Conservation (phyloP, 1,140 invertebrate genomes). For the Drosophila kohkoa region DNA sequence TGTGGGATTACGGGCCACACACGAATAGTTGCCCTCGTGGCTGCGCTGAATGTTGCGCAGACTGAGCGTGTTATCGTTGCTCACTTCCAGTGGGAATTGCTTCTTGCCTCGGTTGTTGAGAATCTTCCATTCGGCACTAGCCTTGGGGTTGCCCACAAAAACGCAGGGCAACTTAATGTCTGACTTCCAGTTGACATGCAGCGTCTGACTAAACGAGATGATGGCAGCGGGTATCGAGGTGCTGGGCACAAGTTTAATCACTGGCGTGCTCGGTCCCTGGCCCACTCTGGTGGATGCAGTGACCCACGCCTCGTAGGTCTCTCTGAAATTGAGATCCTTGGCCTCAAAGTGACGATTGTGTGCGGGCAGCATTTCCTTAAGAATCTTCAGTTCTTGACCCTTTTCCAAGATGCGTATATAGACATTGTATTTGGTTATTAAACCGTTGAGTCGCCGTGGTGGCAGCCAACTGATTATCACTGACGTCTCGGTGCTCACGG, state of each 20-base stretch:
- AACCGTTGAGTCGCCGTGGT: constrained; percentile 90
- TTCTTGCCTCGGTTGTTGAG: constrained; percentile 65
- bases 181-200: constrained; percentile 86
- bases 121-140: constrained; percentile 86
- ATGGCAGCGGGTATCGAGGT: constrained; percentile 87
- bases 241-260: constrained; percentile 86
- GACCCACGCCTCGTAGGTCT: constrained; percentile 89
- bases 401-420: constrained; percentile 88
- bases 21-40: constrained; percentile 89
- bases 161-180: constrained; percentile 87
- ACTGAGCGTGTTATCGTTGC: constrained; percentile 87
- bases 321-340: constrained; percentile 86
- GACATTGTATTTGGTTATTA: constrained; percentile 91
- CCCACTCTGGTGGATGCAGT: constrained; percentile 87
- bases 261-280: constrained; percentile 86
- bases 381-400: constrained; percentile 75
- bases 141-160: constrained; percentile 87
- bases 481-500: constrained; percentile 88
- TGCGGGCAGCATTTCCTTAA: constrained; percentile 81
- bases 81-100: constrained; percentile 84
- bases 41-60: constrained; percentile 86
- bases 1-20: constrained; percentile 87
- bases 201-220: constrained; percentile 87
- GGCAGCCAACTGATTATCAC: constrained; percentile 93
- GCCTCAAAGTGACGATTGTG: constrained; percentile 86